phyloP scores from a whole-genome alignment of 2,113 vertebrate species.

The Nibea coibor region DNA sequence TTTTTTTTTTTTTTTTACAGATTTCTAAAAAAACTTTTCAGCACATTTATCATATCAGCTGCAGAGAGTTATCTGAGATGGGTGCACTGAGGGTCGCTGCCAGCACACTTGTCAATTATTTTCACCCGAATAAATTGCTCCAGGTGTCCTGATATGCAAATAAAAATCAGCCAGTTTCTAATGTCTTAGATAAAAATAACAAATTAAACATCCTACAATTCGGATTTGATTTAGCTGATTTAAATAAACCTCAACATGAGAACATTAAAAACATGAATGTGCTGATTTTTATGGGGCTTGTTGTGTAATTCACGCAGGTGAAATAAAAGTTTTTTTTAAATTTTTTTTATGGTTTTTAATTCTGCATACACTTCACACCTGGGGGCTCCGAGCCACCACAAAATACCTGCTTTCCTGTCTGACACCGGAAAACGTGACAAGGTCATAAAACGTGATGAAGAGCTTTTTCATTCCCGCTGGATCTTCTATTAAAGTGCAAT shows the following conservation, averaged over 20 bases:
- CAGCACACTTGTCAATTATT: slow-evolving; percentile 2
- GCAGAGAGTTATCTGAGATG: neutral
- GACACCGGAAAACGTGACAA: slow-evolving; percentile 73
- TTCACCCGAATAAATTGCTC: neutral
- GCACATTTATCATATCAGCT: neutral
- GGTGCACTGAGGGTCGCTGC: neutral
- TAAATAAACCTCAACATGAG: neutral
- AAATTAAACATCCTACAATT: neutral
- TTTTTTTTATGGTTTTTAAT: neutral
- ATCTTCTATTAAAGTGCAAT: slow-evolving; percentile 81
- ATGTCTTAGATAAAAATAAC: neutral
- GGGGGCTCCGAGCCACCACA: slow-evolving; percentile 5
- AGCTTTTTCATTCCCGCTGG: slow-evolving; percentile 72
- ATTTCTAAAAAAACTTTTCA: neutral
- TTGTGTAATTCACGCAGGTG: neutral
- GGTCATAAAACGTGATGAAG: slow-evolving; percentile 79
- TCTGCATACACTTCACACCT: slow-evolving; percentile 10
- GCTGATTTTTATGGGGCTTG: neutral
- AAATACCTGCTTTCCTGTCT: slow-evolving; percentile 70
- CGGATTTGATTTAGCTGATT: neutral
- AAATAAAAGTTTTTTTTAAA: slow-evolving; percentile 20
- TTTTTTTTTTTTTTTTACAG: too few species aligned
- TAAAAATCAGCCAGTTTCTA: neutral
- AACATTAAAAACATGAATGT: neutral
- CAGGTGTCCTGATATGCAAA: neutral